These are phyloP conservation scores for Loris lydekkerianus DNA, from an alignment of 2,797 vertebrate species.

Conservation along the genomic window DNA sequence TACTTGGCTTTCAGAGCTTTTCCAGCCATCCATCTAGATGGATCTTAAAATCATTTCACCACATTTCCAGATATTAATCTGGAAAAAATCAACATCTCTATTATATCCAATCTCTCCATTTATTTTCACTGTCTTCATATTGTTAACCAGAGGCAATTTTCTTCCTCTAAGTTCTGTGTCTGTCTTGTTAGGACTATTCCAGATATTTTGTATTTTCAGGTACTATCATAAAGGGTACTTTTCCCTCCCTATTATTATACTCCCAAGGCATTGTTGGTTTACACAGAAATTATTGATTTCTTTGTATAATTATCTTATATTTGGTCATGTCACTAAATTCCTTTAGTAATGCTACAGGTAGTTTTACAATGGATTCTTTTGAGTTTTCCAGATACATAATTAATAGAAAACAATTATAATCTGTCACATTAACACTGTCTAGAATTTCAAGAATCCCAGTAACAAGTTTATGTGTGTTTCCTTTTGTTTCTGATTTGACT, in stretches of 20 bases:
- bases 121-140: not conserved
- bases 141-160: not conserved
- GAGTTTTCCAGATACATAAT: not conserved
- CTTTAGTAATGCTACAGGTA: not conserved
- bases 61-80: not conserved
- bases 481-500: not conserved
- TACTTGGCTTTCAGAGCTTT: not conserved
- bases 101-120: not conserved
- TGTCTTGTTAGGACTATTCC: not conserved
- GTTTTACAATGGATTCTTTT: not conserved
- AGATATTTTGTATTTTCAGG: not conserved
- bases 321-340: not conserved
- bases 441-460: not conserved
- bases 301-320: not conserved
- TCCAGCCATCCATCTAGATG: not conserved
- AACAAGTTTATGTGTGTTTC: not conserved
- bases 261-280: not conserved
- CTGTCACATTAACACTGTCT: not conserved
- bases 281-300: not conserved
- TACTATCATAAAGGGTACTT: not conserved
- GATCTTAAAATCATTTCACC: slow-evolving; percentile 28
- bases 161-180: not conserved
- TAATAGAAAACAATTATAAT: not conserved
- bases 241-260: not conserved
- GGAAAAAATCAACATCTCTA: not conserved